phyloP scores from a whole-genome alignment of 2,113 vertebrate genomes.

The Gymnorhina tibicen region DNA sequence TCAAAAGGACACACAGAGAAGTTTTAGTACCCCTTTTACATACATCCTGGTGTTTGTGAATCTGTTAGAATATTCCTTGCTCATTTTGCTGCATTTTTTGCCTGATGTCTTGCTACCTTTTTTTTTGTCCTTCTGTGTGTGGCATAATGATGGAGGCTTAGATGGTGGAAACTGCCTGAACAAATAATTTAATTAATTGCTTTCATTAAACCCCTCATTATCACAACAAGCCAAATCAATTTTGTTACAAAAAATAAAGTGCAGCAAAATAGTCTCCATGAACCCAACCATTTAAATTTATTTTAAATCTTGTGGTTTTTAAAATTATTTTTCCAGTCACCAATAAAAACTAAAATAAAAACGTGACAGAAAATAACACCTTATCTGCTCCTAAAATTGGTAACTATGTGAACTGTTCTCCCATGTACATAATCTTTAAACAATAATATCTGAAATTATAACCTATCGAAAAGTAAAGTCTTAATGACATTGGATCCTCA shows the following conservation, averaged over 20 bases:
- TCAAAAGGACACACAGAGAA: conserved; percentile 22
- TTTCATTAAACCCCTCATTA: conserved; percentile 54
- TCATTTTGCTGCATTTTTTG: background rate
- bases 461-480: background rate
- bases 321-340: background rate
- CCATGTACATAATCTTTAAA: background rate
- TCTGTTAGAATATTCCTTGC: background rate
- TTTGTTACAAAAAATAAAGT: background rate
- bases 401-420: background rate
- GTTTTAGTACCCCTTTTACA: background rate
- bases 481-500: background rate
- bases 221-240: conserved; percentile 13
- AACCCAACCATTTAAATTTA: background rate
- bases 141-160: background rate
- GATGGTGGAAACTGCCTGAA: conserved; percentile 2
- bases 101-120: background rate
- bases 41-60: background rate
- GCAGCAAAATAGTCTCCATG: background rate
- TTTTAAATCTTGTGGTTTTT: background rate
- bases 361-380: background rate
- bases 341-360: background rate
- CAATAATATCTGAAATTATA: background rate
- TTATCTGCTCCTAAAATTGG: background rate
- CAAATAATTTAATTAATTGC: conserved; percentile 54
- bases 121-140: no score